These are phyloP conservation scores for Colostygia pectinataria DNA, from an alignment of 2,888 invertebrate species.

Conservation along the genomic window DNA sequence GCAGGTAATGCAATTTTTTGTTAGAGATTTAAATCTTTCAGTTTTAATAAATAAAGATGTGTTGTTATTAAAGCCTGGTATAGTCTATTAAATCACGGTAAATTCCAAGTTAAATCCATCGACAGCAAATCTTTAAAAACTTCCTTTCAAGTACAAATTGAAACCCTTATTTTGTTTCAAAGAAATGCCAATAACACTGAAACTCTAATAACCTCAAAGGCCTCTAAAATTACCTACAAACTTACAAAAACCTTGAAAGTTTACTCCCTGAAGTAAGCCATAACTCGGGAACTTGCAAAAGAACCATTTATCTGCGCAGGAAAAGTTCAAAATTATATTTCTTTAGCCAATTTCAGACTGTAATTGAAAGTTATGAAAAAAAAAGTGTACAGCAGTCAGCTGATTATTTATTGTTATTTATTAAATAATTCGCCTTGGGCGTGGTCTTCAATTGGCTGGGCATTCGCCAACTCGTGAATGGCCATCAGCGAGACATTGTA, in stretches of 20 bases:
- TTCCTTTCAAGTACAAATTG: neutral
- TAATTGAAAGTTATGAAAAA: slow-evolving; percentile 43
- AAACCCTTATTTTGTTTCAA: slow-evolving; percentile 11
- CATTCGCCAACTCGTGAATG: too few species aligned
- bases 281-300: slow-evolving; percentile 51
- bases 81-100: too few species aligned
- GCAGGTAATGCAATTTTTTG: too few species aligned
- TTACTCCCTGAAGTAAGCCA: slow-evolving; percentile 39
- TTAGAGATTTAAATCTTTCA: too few species aligned
- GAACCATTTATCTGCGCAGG: slow-evolving; percentile 50
- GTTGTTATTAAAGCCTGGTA: too few species aligned
- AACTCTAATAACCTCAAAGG: slow-evolving; percentile 22
- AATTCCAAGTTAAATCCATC: neutral
- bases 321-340: slow-evolving; percentile 55
- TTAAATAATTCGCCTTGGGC: too few species aligned
- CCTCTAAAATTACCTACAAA: slow-evolving; percentile 24
- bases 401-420: neutral
- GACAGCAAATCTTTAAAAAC: neutral
- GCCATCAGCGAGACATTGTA: too few species aligned
- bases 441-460: neutral
- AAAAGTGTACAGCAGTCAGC: neutral
- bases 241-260: slow-evolving; percentile 41
- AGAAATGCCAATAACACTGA: slow-evolving; percentile 19
- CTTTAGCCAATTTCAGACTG: slow-evolving; percentile 48
- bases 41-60: too few species aligned